Percentiles rank a stretch among this genome's conserved stretches.
phyloP scores from a whole-genome alignment of 2,113 vertebrate genomes.

The Hemibagrus wyckioides region DNA sequence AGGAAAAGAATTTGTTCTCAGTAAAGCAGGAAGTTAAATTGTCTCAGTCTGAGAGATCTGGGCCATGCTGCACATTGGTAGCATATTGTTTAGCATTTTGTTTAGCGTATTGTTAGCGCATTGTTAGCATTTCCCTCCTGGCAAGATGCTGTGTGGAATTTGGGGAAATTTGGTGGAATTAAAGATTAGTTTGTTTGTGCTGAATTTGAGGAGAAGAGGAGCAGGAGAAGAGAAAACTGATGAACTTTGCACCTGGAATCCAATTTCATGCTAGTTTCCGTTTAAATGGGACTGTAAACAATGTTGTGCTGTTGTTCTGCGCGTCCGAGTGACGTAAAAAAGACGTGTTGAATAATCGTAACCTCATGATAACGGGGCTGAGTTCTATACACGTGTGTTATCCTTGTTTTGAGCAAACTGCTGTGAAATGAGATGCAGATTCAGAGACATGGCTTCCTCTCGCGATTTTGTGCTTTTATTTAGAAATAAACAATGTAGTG shows the following conservation, averaged over 20 bases:
- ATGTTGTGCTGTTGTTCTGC: slow-evolving; percentile 62
- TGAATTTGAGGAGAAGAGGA: slow-evolving; percentile 25
- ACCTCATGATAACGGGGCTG: slow-evolving; percentile 26
- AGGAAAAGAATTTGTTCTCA: slow-evolving; percentile 4
- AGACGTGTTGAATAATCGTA: slow-evolving; percentile 27
- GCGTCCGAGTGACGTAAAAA: fast-evolving
- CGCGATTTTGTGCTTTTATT: slow-evolving; percentile 47
- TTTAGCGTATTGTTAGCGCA: background rate
- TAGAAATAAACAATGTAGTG: slow-evolving; percentile 61
- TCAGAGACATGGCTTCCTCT: slow-evolving; percentile 37
- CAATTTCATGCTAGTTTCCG: slow-evolving; percentile 64
- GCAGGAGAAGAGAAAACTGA: slow-evolving; percentile 29
- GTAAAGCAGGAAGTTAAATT: background rate
- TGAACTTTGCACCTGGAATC: slow-evolving; percentile 58
- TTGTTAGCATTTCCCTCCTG: background rate
- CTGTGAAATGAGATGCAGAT: slow-evolving; percentile 26
- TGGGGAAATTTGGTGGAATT: background rate
- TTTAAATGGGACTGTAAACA: slow-evolving; percentile 73
- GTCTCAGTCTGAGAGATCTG: slow-evolving; percentile 16
- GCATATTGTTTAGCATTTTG: background rate
- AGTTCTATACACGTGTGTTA: slow-evolving; percentile 22
- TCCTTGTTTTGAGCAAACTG: slow-evolving; percentile 35
- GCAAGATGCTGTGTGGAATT: background rate
- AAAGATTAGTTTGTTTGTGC: slow-evolving; percentile 26
- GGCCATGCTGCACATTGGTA: background rate